phyloP scores from a whole-genome alignment of 2,888 invertebrate species.

The Drosophila percnosoma region DNA sequence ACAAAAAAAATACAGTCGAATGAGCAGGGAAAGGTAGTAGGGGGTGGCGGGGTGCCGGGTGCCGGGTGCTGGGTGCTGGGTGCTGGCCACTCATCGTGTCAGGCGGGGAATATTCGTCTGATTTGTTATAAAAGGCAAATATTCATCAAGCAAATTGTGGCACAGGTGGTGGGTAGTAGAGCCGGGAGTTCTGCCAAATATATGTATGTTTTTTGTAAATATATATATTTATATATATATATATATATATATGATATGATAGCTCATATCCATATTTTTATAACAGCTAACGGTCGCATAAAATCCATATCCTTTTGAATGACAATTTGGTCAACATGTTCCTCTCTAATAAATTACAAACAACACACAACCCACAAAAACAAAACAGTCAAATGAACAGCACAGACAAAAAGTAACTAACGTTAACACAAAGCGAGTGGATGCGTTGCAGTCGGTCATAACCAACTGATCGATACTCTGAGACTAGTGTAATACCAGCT shows the following conservation, averaged over 20 bases:
- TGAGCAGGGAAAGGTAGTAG: neutral
- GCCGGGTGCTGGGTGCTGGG: too few species aligned
- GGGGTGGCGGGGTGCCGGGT: too few species aligned
- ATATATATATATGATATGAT: conserved; percentile 39
- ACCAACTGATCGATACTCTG: conserved; percentile 2
- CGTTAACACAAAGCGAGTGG: conserved; percentile 22
- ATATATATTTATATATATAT: conserved; percentile 3
- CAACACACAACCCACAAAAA: conserved; percentile 33
- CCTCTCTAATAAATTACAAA: conserved; percentile 78
- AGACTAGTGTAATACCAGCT: neutral
- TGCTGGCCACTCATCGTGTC: conserved; percentile 46
- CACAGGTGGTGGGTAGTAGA: conserved; percentile 26
- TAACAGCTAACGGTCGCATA: conserved; percentile 44
- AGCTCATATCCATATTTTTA: conserved; percentile 60
- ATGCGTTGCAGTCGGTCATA: neutral
- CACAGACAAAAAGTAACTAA: conserved; percentile 70
- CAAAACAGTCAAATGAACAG: conserved; percentile 45
- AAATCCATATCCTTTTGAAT: conserved; percentile 75
- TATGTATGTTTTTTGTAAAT: neutral
- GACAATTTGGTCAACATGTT: conserved; percentile 81
- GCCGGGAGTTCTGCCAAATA: neutral
- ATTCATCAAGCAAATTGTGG: conserved; percentile 76
- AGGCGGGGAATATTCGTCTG: conserved; percentile 60
- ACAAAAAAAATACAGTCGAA: conserved; percentile 32
- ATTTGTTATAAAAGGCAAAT: conserved; percentile 78